phyloP scores from a whole-genome alignment of 2,113 vertebrate species.

The Acinonyx jubatus region DNA sequence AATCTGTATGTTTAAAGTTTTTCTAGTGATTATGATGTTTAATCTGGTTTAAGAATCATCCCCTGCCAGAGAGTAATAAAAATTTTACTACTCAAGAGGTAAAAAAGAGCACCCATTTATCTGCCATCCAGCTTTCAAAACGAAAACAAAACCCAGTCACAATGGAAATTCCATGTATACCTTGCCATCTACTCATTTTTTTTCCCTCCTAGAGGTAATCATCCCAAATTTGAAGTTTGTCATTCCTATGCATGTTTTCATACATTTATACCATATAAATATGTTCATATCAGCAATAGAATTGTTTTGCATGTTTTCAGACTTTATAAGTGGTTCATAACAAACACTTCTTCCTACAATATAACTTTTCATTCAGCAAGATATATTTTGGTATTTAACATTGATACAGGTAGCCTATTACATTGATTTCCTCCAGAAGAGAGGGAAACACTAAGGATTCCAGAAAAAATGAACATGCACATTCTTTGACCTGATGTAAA shows the following conservation, averaged over 20 bases:
- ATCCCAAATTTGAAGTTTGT: background rate
- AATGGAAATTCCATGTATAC: background rate
- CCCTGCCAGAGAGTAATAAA: background rate
- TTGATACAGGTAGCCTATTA: background rate
- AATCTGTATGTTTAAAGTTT: constrained; percentile 22
- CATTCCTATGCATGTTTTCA: background rate
- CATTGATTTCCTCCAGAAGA: background rate
- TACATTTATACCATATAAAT: background rate
- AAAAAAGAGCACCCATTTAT: background rate
- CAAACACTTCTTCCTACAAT: background rate
- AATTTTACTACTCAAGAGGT: background rate
- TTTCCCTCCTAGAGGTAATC: background rate
- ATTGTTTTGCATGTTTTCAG: background rate
- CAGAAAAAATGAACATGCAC: background rate
- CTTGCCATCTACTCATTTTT: background rate
- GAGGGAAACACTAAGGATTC: background rate
- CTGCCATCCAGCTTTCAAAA: background rate
- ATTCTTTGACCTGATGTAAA: background rate
- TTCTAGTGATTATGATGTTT: background rate
- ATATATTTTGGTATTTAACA: background rate
- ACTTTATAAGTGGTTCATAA: background rate
- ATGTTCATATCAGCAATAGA: background rate
- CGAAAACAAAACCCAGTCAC: background rate
- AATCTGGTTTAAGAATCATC: background rate
- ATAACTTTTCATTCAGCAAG: background rate